phyloP scores from a whole-genome alignment of 2,113 vertebrate species.

The Cryptoleucopteryx plumbea region DNA sequence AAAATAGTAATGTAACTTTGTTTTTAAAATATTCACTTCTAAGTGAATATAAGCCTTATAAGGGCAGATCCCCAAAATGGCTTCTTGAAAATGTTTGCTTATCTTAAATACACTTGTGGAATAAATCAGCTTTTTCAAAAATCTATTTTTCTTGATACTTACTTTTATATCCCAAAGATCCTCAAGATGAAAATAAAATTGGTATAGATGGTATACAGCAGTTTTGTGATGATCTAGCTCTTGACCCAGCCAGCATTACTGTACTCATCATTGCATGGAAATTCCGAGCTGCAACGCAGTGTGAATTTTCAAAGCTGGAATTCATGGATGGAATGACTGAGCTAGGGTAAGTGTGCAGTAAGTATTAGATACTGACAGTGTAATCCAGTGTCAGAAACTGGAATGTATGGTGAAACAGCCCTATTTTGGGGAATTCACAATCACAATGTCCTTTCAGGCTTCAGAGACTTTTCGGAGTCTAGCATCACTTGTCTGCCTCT shows the following conservation, averaged over 20 bases:
- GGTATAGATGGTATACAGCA: conserved; percentile 87
- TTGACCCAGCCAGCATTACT: conserved; percentile 84
- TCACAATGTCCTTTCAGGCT: neutral
- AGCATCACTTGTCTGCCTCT: neutral
- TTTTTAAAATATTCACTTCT: neutral
- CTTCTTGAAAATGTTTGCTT: neutral
- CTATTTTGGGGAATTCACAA: neutral
- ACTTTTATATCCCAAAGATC: conserved; percentile 73
- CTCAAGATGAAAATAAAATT: conserved; percentile 88
- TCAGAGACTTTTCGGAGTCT: neutral
- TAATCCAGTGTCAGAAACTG: neutral
- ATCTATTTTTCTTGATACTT: neutral
- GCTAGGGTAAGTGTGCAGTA: conserved; percentile 74
- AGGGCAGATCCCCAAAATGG: neutral
- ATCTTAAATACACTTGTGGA: neutral
- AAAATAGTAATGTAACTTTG: neutral
- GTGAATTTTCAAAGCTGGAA: conserved; percentile 84
- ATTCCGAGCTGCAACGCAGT: conserved; percentile 85
- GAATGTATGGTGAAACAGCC: neutral
- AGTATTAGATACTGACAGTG: neutral
- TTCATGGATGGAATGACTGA: conserved; percentile 87
- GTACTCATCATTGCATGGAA: conserved; percentile 86
- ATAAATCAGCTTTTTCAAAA: neutral
- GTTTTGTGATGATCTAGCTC: conserved; percentile 84
- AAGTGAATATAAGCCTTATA: neutral